phyloP scores from a whole-genome alignment of 2,888 invertebrate species.

The Nipponacmea schrenckii region DNA sequence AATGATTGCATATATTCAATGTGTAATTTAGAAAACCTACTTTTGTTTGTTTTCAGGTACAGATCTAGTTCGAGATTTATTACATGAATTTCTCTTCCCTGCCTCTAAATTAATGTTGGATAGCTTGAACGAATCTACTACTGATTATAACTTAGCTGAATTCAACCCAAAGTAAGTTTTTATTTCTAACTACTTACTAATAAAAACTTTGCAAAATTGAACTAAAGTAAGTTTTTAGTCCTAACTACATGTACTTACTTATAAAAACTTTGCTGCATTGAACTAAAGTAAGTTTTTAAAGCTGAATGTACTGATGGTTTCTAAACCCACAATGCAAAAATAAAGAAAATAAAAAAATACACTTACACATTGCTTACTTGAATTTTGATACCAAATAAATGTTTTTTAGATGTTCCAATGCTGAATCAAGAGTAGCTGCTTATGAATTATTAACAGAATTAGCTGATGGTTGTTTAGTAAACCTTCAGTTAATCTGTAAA shows the following conservation, averaged over 20 bases:
- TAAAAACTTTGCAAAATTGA: no score
- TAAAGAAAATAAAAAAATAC: no score
- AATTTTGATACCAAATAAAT: background rate
- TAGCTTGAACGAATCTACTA: slow-evolving; percentile 50
- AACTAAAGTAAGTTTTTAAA: no score
- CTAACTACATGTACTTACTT: no score
- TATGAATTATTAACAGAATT: slow-evolving; percentile 69
- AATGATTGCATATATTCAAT: no score
- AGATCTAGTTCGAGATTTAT: slow-evolving; percentile 60
- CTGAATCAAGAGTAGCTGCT: slow-evolving; percentile 67
- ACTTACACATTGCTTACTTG: no score
- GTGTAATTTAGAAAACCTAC: no score
- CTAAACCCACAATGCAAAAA: no score
- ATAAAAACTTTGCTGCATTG: no score
- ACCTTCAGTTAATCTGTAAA: slow-evolving; percentile 62
- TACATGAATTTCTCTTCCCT: slow-evolving; percentile 70
- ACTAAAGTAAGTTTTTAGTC: no score
- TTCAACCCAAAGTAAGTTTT: slow-evolving; percentile 64
- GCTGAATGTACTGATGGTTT: no score
- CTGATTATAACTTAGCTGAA: slow-evolving; percentile 45
- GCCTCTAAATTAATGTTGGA: slow-evolving; percentile 68
- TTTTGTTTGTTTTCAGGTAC: slow-evolving; percentile 35
- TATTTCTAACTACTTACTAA: background rate
- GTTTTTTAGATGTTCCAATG: slow-evolving; percentile 61
- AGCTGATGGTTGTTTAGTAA: slow-evolving; percentile 59